A percentile compares a stretch with the other conserved stretches of the same genome.
Evolutionary conservation across 23 tunicate genomes (phyloP).

Genomic region (Oikopleura albicans): DNA sequence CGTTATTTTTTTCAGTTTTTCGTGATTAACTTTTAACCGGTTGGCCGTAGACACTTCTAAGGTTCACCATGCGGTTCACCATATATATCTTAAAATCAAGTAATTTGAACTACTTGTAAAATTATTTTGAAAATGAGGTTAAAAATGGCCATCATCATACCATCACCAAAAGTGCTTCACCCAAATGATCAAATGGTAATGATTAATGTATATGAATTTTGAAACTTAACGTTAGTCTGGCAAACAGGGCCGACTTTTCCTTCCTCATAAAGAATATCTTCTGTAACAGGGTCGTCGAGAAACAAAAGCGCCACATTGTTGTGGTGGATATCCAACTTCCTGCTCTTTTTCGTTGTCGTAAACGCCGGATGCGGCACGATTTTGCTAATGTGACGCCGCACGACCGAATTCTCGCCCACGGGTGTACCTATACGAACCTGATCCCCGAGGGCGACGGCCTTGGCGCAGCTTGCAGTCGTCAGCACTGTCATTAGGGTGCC

Average conservation of each 20-base stretch:
- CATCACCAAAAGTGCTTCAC: too few relatives aligned
- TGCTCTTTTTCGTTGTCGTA: constrained; percentile 7
- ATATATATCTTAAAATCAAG: too few relatives aligned
- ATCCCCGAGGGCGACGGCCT: not conserved
- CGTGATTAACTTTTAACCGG: too few relatives aligned
- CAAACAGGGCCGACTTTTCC: not conserved
- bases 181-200: too few relatives aligned
- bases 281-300: not conserved
- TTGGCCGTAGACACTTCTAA: too few relatives aligned
- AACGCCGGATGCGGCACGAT: not conserved
- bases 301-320: constrained; percentile 11
- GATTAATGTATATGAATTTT: too few relatives aligned
- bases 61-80: not conserved
- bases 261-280: constrained; percentile 1
- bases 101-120: too few relatives aligned
- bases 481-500: too few relatives aligned
- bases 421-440: not conserved
- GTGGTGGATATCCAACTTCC: not conserved
- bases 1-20: too few relatives aligned
- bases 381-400: not conserved
- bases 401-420: not conserved
- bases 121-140: not conserved
- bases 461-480: not conserved
- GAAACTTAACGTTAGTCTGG: not conserved
- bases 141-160: too few relatives aligned